Evolutionary conservation across 1,140 invertebrate species (phyloP).

Genomic region (Ceratosolen solmsi): DNA sequence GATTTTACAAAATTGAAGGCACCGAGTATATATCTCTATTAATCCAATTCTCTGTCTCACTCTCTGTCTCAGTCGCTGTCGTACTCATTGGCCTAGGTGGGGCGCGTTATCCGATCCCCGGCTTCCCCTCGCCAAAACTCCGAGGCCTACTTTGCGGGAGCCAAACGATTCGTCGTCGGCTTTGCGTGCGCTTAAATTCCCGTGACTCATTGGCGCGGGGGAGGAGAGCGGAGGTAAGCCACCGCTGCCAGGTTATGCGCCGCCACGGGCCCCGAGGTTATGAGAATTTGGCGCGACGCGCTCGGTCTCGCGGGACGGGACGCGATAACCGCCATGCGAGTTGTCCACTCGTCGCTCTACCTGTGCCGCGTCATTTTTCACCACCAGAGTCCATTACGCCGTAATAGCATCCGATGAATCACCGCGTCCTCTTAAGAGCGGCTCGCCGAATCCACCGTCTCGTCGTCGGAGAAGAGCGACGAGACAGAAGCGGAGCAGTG

Average conservation of each 20-base stretch:
- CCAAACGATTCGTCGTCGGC: too few species aligned
- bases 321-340: not conserved
- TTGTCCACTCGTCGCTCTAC: conserved; percentile 59
- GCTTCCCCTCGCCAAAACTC: not conserved
- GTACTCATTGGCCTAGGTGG: not conserved
- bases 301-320: conserved; percentile 8
- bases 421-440: conserved; percentile 61
- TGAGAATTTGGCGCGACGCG: not conserved
- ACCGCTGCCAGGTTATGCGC: not conserved
- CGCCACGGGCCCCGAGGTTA: not conserved
- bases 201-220: too few species aligned
- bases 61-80: not conserved
- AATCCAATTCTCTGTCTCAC: conserved; percentile 34
- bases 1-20: conserved; percentile 40
- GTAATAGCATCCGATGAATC: conserved; percentile 68
- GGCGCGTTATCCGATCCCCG: not conserved
- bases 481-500: conserved; percentile 44
- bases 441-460: conserved; percentile 53
- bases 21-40: conserved; percentile 43
- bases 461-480: conserved; percentile 43
- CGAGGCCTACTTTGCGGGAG: conserved; percentile 1
- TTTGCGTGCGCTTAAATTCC: too few species aligned
- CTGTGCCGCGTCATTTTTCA: conserved; percentile 63
- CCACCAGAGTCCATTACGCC: conserved; percentile 64
- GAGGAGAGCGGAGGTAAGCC: too few species aligned